Evolutionary conservation across 2,113 vertebrate genomes (phyloP).

Genomic region (Nerophis lumbriciformis): DNA sequence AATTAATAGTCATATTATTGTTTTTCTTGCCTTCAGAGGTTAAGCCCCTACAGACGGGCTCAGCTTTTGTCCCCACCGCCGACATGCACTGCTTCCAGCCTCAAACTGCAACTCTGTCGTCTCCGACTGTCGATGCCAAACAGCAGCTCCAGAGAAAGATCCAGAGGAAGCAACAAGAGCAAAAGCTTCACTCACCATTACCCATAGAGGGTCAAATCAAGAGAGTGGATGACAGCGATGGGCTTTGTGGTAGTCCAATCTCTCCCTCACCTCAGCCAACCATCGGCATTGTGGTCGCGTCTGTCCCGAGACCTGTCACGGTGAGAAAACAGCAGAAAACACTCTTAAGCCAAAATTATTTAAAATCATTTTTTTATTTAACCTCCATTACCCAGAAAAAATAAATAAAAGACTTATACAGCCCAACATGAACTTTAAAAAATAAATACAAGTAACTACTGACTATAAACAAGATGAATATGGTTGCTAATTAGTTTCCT

Average conservation of each 20-base stretch:
- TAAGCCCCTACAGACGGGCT: slow-evolving; percentile 73
- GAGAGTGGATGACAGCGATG: slow-evolving; percentile 62
- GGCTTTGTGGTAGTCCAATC: slow-evolving; percentile 78
- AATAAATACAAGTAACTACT: neutral
- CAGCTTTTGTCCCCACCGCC: slow-evolving; percentile 87
- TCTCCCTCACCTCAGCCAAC: slow-evolving; percentile 89
- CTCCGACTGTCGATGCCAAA: slow-evolving; percentile 89
- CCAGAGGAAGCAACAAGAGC: slow-evolving; percentile 97
- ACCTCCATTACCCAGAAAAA: neutral
- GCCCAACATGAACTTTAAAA: neutral
- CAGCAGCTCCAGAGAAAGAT: slow-evolving; percentile 98
- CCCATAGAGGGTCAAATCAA: slow-evolving; percentile 80
- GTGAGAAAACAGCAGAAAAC: slow-evolving; percentile 60
- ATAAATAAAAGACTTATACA: neutral
- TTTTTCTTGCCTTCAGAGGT: slow-evolving; percentile 65
- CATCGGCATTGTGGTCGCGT: slow-evolving; percentile 87
- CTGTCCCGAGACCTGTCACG: slow-evolving; percentile 91
- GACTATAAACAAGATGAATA: neutral
- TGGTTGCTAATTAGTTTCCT: too few species aligned
- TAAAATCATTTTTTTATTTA: neutral
- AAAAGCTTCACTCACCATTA: slow-evolving; percentile 89
- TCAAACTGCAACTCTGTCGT: slow-evolving; percentile 84
- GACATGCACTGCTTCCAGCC: slow-evolving; percentile 92
- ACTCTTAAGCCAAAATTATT: neutral
- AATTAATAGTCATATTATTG: too few species aligned